Evolutionary conservation across 2,113 vertebrate genomes (phyloP), one percentile per base, ranked within the genome.

Genomic region (Podarcis cretensis): DNA sequence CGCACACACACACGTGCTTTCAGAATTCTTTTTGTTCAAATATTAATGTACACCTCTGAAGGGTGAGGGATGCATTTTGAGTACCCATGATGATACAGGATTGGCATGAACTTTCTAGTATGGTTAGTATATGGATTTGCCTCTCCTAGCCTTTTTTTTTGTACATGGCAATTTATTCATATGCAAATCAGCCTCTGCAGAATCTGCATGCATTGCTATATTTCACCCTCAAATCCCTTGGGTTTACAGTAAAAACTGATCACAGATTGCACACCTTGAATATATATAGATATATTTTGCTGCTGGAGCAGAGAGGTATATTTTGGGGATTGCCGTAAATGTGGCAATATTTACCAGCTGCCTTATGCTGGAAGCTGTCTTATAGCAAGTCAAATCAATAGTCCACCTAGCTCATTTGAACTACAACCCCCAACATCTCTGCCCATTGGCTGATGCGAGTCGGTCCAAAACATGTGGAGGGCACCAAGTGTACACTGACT

Each of bases 11-110:
- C 16, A 95, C 94, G 43, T 32, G 21, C 81, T 85, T 91, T 93
- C 79, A 83, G 81, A 93, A 95, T 92, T 95, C 91, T 81, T 59
- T 95, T 95, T 95, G 90, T 84, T 94, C 91, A 96, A 96, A 94
- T 96, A 96, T 94, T 96, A 93, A 94, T 92, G 89, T 69, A 37
- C 43, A 83, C 1, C 89, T 87, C 93, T 91, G 89, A 91, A 78
- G 78, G 40, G 81, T 90, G 81, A 94, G 93, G 91, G 90, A 93
- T 89, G 91, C 80, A 75, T 92, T 96, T 96, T 92, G 93, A 94
- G 89, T 92, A 93, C 37, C 86, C 91, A 65, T 20, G 43, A 48
- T 48, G 35, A 84, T 95, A 86, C 83, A 95, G 94, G 91, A 95
- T 92, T 95, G 95, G 94, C 77, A 92, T 76, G 69, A 96, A 92